A percentile compares a stretch with the other conserved stretches of the same genome.
These are phyloP conservation scores for Drosophila ananassae DNA, from an alignment of 1,140 invertebrate species.

Conservation along the genomic window DNA sequence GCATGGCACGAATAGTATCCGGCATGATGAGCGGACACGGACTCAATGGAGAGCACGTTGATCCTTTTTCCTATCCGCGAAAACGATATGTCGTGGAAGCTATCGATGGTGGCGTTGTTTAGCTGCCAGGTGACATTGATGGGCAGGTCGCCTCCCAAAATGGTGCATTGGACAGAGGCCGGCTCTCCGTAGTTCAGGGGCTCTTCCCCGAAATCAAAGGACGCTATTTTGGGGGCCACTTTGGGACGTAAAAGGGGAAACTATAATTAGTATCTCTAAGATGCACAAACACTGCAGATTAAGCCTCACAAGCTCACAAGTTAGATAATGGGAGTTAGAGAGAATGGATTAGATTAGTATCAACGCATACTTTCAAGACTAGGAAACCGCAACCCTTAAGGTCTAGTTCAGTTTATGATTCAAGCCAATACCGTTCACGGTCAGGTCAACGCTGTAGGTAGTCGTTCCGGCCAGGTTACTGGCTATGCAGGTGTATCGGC, in stretches of 20 bases:
- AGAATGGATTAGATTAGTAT: constrained; percentile 34
- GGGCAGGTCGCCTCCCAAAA: constrained; percentile 88
- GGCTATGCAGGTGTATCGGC: constrained; percentile 90
- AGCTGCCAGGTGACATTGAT: constrained; percentile 88
- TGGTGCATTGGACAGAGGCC: constrained; percentile 89
- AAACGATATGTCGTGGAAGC: constrained; percentile 85
- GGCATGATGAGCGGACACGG: constrained; percentile 85
- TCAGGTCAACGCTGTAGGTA: constrained; percentile 87
- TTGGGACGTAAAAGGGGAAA: background rate
- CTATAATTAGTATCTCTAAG: background rate
- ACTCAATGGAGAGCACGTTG: constrained; percentile 85
- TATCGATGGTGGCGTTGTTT: constrained; percentile 85
- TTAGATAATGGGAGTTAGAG: constrained; percentile 17
- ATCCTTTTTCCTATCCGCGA: constrained; percentile 86
- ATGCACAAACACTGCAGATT: constrained; percentile 13
- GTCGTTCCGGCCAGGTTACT: constrained; percentile 90
- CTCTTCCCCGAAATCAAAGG: constrained; percentile 89
- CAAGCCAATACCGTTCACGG: constrained; percentile 74
- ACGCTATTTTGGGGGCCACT: constrained; percentile 89
- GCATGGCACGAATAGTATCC: constrained; percentile 88
- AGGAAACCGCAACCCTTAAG: constrained; percentile 85
- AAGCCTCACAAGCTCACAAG: constrained; percentile 11
- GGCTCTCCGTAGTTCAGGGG: constrained; percentile 89
- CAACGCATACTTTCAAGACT: constrained; percentile 21
- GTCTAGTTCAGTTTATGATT: constrained; percentile 83